Evolutionary conservation across 2,113 vertebrate genomes (phyloP).

Genomic region (Cygnus atratus): DNA sequence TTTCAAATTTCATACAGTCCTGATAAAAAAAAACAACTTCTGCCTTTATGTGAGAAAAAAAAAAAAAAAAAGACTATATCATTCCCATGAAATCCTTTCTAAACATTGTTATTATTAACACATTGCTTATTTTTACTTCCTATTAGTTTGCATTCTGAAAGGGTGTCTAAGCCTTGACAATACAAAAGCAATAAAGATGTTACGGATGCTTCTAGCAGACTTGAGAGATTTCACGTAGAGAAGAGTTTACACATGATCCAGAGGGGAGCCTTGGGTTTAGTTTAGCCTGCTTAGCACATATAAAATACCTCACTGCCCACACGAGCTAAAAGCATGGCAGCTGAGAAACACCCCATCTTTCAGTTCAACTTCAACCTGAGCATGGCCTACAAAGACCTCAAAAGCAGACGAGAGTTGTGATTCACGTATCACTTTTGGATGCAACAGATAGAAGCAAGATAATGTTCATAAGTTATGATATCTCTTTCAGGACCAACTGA

Average conservation of each 20-base stretch:
- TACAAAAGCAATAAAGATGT: neutral
- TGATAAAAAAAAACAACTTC: neutral
- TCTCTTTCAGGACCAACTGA: neutral
- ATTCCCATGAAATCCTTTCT: conserved; percentile 20
- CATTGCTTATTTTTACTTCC: neutral
- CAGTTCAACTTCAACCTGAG: neutral
- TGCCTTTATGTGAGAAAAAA: conserved; percentile 17
- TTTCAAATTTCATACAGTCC: conserved; percentile 20
- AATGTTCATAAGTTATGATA: neutral
- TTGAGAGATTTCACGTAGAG: neutral
- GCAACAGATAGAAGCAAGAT: neutral
- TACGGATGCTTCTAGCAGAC: neutral
- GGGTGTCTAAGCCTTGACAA: neutral
- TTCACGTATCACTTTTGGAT: fast-evolving
- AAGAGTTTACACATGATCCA: neutral
- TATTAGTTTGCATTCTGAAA: neutral
- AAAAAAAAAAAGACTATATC: neutral
- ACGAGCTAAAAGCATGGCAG: neutral
- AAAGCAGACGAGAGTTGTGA: neutral
- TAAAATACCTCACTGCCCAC: neutral
- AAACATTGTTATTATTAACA: neutral
- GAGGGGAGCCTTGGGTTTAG: neutral
- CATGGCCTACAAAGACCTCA: neutral
- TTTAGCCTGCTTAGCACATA: neutral
- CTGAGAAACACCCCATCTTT: neutral